Base-by-base conservation (phyloP, 2,113 vertebrate species). In the Nycticorax nycticorax region DNA sequence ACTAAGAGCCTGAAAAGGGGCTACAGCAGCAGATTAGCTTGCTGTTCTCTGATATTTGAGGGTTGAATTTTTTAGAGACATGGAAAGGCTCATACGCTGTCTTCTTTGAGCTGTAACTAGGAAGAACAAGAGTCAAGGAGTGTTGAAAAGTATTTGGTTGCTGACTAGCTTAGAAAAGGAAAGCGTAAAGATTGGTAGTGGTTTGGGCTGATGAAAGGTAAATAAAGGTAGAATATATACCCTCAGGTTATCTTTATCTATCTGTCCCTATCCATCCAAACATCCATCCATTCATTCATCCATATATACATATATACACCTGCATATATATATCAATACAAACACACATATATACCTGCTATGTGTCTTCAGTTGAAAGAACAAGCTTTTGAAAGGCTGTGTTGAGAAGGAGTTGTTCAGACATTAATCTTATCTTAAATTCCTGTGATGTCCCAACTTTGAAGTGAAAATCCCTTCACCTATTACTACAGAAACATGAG, bases 261-360 rank as follows among this genome's bases (percentile, higher is more conserved):
- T 56, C 17, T 55, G 0, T 48, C 6, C 39, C 9, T 8, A 23
- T 59, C 52, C 8, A 52, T 15, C 24, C 5, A 78, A 16, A 7
- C 15, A 39, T 23, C 7, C 9, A 47, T 52, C 2, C n/a, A 62
- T 27, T 8, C 15, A 74, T 33, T 5, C 47, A 48, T 48, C 10
- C 20, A 14, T 26, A 10, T 17, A 21, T 5, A 48, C 5, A 11
- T 15, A 22, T 3, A 41, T 2, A 53, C 13, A 30, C 3, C 11
- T 48, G 20, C 21, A 41, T 26, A 43, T 33, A 35, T 7, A 35
- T 4, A 45, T 0, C 33, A 1, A 72, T 4, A 69, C 6, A 60
- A 3, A 55, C 1, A 45, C 0, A 26, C 3, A 53, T 5, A 57
- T 45, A 35, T n/a, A 71, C 5, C 14, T 41, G 26, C 6, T 71